A percentile compares a stretch with the other conserved stretches of the same genome.
phyloP scores from a whole-genome alignment of 2,888 invertebrate species.

The Linnaemya vulpina region DNA sequence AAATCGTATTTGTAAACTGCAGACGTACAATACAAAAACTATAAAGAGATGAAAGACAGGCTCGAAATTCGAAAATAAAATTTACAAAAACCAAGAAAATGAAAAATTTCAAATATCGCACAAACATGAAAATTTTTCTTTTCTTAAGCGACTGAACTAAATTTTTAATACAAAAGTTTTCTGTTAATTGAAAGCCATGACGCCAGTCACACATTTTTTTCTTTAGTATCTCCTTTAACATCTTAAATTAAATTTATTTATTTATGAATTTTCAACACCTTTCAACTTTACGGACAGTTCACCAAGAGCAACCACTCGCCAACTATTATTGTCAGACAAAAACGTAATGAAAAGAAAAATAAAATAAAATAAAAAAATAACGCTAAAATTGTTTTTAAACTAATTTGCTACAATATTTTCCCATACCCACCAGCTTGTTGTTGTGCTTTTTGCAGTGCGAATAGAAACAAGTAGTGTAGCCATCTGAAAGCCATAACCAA shows the following conservation, averaged over 20 bases:
- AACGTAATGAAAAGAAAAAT: background rate
- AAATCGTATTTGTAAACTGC: background rate
- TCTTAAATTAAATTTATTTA: conserved; percentile 58
- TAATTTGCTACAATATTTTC: conserved; percentile 59
- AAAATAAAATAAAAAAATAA: conserved; percentile 11
- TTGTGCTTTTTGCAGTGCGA: background rate
- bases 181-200: background rate
- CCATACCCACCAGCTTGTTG: conserved; percentile 34
- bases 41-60: background rate
- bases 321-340: conserved; percentile 29
- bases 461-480: conserved; percentile 7
- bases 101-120: background rate
- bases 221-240: conserved; percentile 4
- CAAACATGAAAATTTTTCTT: background rate
- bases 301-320: conserved; percentile 42
- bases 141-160: background rate
- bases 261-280: conserved; percentile 68
- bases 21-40: background rate
- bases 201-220: conserved; percentile 1
- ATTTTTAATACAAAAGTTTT: background rate
- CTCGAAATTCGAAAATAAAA: background rate
- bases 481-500: conserved; percentile 59
- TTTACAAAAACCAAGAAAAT: background rate
- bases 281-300: conserved; percentile 51
- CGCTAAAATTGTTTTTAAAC: conserved; percentile 55